Base-by-base conservation (phyloP, 1,140 invertebrate genomes). In the Lasaia peninsularis region DNA sequence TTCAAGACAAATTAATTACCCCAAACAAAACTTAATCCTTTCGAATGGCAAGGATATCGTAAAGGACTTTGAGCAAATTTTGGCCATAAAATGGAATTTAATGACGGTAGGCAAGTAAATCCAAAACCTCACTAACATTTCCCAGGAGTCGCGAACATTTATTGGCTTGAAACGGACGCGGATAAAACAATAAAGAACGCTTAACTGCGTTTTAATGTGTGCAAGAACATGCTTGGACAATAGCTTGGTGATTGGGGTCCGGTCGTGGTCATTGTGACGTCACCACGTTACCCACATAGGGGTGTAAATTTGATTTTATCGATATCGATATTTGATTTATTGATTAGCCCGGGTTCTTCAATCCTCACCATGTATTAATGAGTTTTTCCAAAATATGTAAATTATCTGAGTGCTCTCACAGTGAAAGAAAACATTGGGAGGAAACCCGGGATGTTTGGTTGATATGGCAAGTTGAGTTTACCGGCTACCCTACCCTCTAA, bases 121-220 rank as follows among this genome's bases (percentile, higher is more conserved):
- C 75, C 73, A 44, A 77, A n/a, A 74, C 73, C 70, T 71, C 63
- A 72, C 63, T 75, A 77, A 75, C 75, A 69, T 80, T 80, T 85
- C 78, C 78, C 85, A 81, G 75, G 74, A 78, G 75, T 69, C 71
- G 73, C 67, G 75, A 73, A 77, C 79, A 80, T 81, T 82, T 84
- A 82, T 86, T 79, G 76, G 77, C 61, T 60, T 54, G 69, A 44
- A 44, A 44, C 40, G 66, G 69, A 65, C 72, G 70, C 71, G 72
- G 72, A 86, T 88, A 78, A 86, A 86, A 88, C 85, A 86, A 88
- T 88, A 86, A 88, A 88, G 83, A 83, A 86, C 76, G 80, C 73
- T 85, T 85, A 85, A 88, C 75, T 74, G 83, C 78, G 73, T 82
- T 86, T 85, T 86, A 85, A 88, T 88, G 80, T 77, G 80, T 80